Evolutionary conservation across 2,797 vertebrate genomes (phyloP).

Genomic region (Tadarida brasiliensis): DNA sequence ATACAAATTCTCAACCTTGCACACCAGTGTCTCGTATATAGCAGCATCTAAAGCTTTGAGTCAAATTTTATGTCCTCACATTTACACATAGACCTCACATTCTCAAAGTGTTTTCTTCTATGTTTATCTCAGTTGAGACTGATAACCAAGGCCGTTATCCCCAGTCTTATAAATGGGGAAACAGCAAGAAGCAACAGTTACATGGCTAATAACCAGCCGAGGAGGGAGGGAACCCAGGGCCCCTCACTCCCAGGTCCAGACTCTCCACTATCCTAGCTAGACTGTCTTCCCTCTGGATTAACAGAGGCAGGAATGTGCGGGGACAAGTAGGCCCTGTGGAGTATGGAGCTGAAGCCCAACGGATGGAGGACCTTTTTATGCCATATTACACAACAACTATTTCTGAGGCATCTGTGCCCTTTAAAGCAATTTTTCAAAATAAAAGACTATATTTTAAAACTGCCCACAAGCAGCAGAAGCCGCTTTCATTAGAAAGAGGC

Average conservation of each 20-base stretch:
- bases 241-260: background rate
- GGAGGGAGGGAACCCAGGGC: background rate
- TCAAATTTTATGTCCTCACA: background rate
- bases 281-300: background rate
- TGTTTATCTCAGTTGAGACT: background rate
- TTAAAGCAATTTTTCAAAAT: slow-evolving; percentile 54
- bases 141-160: background rate
- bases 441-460: slow-evolving; percentile 41
- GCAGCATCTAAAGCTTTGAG: background rate
- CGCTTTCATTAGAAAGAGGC: slow-evolving; percentile 8
- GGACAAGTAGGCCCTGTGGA: background rate
- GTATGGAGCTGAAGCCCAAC: background rate
- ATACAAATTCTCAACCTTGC: background rate
- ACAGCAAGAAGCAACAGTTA: background rate
- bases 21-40: background rate
- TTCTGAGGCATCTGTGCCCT: slow-evolving; percentile 12
- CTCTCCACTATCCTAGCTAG: background rate
- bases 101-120: background rate
- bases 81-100: background rate
- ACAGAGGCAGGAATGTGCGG: fast-evolving
- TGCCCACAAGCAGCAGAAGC: background rate
- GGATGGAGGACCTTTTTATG: background rate
- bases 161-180: slow-evolving; percentile 2
- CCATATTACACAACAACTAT: background rate
- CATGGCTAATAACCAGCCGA: background rate